phyloP scores from a whole-genome alignment of 2,797 vertebrate genomes.

The Sylvia borin region DNA sequence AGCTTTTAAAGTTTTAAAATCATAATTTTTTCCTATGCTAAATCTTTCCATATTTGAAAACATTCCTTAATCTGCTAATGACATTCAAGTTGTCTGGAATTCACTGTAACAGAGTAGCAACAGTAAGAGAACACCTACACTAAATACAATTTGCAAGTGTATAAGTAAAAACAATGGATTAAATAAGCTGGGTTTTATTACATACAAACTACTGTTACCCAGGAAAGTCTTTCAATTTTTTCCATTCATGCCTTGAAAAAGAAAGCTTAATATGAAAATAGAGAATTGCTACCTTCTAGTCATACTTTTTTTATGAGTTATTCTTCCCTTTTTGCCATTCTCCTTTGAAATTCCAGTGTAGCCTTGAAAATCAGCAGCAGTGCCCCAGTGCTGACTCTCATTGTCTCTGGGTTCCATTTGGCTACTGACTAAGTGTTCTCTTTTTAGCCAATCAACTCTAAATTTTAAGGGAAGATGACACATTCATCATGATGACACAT shows the following conservation, averaged over 20 bases:
- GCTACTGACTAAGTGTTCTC: not conserved
- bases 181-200: not conserved
- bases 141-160: not conserved
- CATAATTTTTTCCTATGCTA: not conserved
- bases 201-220: not conserved
- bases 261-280: not conserved
- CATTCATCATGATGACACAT: not conserved
- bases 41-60: not conserved
- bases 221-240: not conserved
- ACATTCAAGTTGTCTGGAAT: not conserved
- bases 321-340: not conserved
- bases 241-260: not conserved
- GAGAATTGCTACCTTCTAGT: not conserved
- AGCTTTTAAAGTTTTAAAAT: not conserved
- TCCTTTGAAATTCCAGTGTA: not conserved
- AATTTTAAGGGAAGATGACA: not conserved
- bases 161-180: not conserved
- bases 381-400: not conserved
- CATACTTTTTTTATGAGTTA: not conserved
- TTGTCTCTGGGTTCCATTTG: not conserved
- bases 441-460: not conserved
- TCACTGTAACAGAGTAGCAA: not conserved
- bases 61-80: not conserved
- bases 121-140: not conserved
- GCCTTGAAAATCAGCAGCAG: not conserved